Evolutionary conservation across 2,888 invertebrate genomes (phyloP), one percentile per base, ranked within the genome.

Genomic region (Hylaea fasciaria): DNA sequence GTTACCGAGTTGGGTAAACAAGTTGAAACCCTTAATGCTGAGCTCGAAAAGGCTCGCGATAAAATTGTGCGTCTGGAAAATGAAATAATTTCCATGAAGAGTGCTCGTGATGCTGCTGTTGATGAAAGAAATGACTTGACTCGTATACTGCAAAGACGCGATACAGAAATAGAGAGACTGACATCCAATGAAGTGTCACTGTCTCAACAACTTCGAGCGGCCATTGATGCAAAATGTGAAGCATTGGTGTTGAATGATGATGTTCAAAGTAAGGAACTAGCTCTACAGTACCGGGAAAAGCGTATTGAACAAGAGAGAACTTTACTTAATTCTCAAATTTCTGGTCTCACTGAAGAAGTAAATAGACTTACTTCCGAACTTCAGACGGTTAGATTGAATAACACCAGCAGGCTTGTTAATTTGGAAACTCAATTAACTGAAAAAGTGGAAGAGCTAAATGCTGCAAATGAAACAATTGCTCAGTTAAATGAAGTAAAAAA

Each of bases 181-280:
- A 95, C 94, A 71, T 91, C 94, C 3, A 97, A 96, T 81, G 87
- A 96, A 65, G 90, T 93, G 46, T 89, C 94, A 1, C 87, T 97
- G 53, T 94, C 95, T n/a, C 93, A 94, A 70, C 97, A 97, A 84
- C 83, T 98, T 37, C 94, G 95, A 71, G 83, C 93, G 50, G 96
- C 97, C 17, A 95, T 97, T 64, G 94, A 95, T 71, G 94, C 96
- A 1, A 98, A 97, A 90, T 97, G 96, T 88, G 96, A 97, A 86
- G 96, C 97, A 0, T 83, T 97, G 50, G 94, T 95, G 7, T 94
- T 96, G 68, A 93, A 95, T 61, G 96, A 97, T 84, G 97, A 97
- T 87, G 93, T 97, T 40, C 94, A 95, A 72, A 95, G 96, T 66
- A 95, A 95, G 81, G 96, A 97, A 87, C 92, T 96, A 57, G 94